Conservation (phyloP, 2,113 vertebrate species). For the Caranx melampygus region DNA sequence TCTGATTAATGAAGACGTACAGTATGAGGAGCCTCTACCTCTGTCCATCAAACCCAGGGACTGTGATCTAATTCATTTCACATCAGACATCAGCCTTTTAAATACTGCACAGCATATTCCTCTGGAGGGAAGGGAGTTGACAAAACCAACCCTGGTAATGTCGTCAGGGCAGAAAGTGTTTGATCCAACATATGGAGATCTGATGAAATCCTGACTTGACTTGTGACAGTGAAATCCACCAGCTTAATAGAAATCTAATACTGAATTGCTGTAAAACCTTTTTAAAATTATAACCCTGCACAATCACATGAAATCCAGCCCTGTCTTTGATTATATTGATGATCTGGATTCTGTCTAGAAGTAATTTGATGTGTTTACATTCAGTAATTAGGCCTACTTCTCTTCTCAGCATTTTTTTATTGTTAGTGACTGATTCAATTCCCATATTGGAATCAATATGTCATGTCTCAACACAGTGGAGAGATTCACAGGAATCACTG, state of each 20-base stretch:
- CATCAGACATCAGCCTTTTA: too few species aligned
- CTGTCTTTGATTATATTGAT: background rate
- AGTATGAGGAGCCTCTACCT: background rate
- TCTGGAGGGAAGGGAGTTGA: too few species aligned
- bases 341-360: background rate
- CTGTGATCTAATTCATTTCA: background rate
- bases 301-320: background rate
- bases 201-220: too few species aligned
- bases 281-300: too few species aligned
- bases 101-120: too few species aligned
- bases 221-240: background rate
- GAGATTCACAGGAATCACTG: background rate
- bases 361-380: background rate
- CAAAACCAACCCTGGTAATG: too few species aligned
- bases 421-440: background rate
- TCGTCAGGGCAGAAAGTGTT: too few species aligned
- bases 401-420: background rate
- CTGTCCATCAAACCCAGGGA: background rate
- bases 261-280: background rate
- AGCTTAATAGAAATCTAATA: background rate
- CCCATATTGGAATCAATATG: background rate
- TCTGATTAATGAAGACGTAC: background rate
- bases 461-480: background rate
- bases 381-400: background rate
- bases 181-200: too few species aligned